Conservation (phyloP, 2,797 vertebrate species). For the Amazona ochrocephala region DNA sequence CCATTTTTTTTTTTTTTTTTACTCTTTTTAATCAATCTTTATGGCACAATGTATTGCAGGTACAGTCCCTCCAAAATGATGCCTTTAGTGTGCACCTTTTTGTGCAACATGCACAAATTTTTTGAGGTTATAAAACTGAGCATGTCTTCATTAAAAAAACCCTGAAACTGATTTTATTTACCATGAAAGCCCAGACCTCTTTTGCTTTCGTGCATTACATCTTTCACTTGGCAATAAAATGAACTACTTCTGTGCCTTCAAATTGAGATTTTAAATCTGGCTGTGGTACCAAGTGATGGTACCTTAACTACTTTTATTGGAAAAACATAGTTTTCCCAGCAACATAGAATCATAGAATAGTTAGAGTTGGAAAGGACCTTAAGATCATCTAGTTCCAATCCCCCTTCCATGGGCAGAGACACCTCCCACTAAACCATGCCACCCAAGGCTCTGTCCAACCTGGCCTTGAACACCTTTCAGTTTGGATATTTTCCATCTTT, state of each 20-base stretch:
- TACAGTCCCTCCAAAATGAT: neutral
- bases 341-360: neutral
- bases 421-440: too few relatives aligned
- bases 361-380: too few relatives aligned
- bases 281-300: neutral
- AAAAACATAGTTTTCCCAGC: constrained; percentile 20
- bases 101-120: neutral
- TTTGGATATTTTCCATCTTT: constrained; percentile 1
- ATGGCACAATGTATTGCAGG: neutral
- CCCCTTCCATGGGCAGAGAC: too few relatives aligned
- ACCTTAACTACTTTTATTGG: neutral
- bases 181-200: neutral
- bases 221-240: neutral
- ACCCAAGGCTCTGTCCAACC: too few relatives aligned
- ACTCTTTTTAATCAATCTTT: constrained; percentile 28
- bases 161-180: constrained; percentile 31
- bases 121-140: constrained; percentile 39
- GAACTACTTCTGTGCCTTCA: neutral
- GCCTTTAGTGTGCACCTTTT: constrained; percentile 3
- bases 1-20: neutral
- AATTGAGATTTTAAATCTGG: neutral
- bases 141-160: constrained; percentile 41
- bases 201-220: neutral
- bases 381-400: too few relatives aligned
- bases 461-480: neutral